Evolutionary conservation across 2,797 vertebrate genomes (phyloP).

Genomic region (Lepus oiostolus): DNA sequence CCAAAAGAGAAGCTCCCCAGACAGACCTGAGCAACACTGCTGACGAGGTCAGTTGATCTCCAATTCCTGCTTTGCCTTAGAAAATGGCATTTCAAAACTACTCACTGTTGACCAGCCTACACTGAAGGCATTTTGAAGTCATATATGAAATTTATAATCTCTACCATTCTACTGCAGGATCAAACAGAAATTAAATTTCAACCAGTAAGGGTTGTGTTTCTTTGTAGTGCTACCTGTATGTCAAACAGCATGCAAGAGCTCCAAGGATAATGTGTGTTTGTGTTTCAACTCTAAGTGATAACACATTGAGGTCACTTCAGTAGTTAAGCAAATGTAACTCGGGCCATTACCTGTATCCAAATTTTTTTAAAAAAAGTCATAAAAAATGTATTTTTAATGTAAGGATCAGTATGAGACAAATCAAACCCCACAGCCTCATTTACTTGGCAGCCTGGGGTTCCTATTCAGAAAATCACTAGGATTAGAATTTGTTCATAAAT

Average conservation of each 20-base stretch:
- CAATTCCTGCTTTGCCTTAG: background rate
- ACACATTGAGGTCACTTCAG: conserved; percentile 38
- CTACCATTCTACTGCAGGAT: conserved; percentile 47
- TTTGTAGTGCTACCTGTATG: conserved; percentile 57
- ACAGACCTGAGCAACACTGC: background rate
- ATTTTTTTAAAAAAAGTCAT: background rate
- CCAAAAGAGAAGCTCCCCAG: background rate
- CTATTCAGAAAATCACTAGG: conserved; percentile 34
- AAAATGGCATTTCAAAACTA: background rate
- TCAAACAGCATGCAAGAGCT: conserved; percentile 39
- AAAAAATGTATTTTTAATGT: conserved; percentile 71
- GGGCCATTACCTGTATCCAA: conserved; percentile 61
- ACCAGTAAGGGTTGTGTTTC: background rate
- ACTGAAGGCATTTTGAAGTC: conserved; percentile 8
- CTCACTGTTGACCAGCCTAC: background rate
- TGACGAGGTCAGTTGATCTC: background rate
- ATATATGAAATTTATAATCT: conserved; percentile 60
- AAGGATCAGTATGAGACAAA: conserved; percentile 55
- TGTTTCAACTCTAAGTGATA: conserved; percentile 54
- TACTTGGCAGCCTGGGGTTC: background rate
- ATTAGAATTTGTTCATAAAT: conserved; percentile 62
- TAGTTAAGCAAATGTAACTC: conserved; percentile 68
- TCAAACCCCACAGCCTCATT: conserved; percentile 32
- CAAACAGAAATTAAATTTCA: conserved; percentile 68
- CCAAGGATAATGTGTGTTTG: conserved; percentile 58